Base-by-base conservation (phyloP, 2,888 invertebrate species). In the Selenia dentaria region DNA sequence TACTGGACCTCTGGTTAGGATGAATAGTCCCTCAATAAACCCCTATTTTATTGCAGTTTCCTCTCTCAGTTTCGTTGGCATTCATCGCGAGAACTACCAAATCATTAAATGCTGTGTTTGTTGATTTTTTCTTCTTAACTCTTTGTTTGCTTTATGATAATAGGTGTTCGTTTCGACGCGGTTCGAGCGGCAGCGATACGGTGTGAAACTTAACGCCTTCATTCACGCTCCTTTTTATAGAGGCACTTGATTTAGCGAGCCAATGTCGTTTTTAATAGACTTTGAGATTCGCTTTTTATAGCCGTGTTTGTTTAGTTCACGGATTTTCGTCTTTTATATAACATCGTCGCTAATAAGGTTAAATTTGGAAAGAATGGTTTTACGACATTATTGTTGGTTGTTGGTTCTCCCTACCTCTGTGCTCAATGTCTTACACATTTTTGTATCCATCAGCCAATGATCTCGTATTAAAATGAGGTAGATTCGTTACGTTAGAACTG, bases 131-230 rank as follows among this genome's bases (percentile, higher is more conserved):
- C 57, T 70, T 70, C 70, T 41, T 27, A 52, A 51, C 58, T 79
- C 77, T 80, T 85, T 88, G 86, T 89, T 89, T 87, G 83, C 76
- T 85, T 86, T 90, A 87, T 89, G 90, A 89, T 89, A 89, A 88
- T 87, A 83, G 85, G 87, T 82, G 83, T 88, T 84, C 76, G 84
- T 82, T 83, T 85, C 79, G 77, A 74, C 74, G 76, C 73, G 72
- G 67, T 64, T 64, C 54, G 70, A 70, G 70, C 85, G 72, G 82
- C 77, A 79, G 81, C 78, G 79, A 79, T 75, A 71, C 64, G 78
- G 89, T 87, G 89, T 90, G 89, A 89, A 88, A 90, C 82, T 82
- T 89, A 74, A 88, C 90, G 85, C 89, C 87, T 87, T 79, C 74
- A 80, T 87, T 89, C 82, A 85, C 76, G 72, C 73, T 67, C 61